Percentiles rank a stretch among this genome's conserved stretches.
Evolutionary conservation across 37 sponge, comb jelly and placozoan species (phyloP).

Genomic region (Hormiphora californensis): DNA sequence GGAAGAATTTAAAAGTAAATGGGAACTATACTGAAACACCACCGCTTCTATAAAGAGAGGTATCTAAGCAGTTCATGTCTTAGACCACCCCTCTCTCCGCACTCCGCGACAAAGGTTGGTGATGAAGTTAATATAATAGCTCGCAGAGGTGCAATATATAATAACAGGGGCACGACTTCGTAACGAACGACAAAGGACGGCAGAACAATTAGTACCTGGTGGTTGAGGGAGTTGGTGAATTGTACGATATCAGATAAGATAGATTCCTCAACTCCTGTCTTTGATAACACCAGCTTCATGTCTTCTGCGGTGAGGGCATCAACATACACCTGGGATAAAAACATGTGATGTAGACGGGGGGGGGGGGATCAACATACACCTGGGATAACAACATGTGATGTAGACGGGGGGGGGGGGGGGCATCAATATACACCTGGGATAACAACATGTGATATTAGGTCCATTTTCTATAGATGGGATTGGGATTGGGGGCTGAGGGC

Average conservation of each 20-base stretch:
- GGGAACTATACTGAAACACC: too few species aligned
- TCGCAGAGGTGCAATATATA: too few species aligned
- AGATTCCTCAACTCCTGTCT: slow-evolving; percentile 61
- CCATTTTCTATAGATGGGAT: too few species aligned
- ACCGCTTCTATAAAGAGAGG: too few species aligned
- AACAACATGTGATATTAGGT: slow-evolving; percentile 61
- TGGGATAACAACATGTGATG: slow-evolving; percentile 56
- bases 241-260: slow-evolving; percentile 55
- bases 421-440: slow-evolving; percentile 75
- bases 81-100: too few species aligned
- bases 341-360: slow-evolving; percentile 63
- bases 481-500: too few species aligned
- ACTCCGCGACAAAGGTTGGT: too few species aligned
- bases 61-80: too few species aligned
- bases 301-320: slow-evolving; percentile 67
- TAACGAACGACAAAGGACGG: too few species aligned
- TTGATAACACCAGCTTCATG: slow-evolving; percentile 62
- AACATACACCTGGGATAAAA: slow-evolving; percentile 71
- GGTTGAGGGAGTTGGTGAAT: slow-evolving; percentile 76
- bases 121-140: too few species aligned
- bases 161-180: too few species aligned
- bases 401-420: slow-evolving; percentile 65
- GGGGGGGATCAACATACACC: slow-evolving; percentile 76
- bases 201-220: slow-evolving; percentile 64
- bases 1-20: too few species aligned